phyloP scores from a whole-genome alignment of 2,113 vertebrate species.

The Pipra filicauda region DNA sequence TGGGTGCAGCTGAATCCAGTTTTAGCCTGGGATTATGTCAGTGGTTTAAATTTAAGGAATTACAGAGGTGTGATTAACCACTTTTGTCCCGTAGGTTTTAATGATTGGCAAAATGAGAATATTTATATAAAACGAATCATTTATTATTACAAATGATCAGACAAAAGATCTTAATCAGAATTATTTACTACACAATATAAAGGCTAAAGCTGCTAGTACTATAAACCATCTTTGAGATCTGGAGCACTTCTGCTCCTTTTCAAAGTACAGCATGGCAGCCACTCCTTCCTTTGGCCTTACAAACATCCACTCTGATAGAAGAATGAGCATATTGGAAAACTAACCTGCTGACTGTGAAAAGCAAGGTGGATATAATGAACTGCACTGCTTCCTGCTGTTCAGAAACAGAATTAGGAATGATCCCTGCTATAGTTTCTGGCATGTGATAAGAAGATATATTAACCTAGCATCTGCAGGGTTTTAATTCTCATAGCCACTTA shows the following conservation, averaged over 20 bases:
- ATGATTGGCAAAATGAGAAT: too few relatives aligned
- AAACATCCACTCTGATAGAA: not conserved
- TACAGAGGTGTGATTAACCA: too few relatives aligned
- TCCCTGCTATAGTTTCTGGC: not conserved
- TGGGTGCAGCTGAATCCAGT: too few relatives aligned
- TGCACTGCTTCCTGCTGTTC: not conserved
- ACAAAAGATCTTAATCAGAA: too few relatives aligned
- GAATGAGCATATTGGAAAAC: not conserved
- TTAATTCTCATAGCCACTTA: not conserved
- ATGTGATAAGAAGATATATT: not conserved
- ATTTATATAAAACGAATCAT: too few relatives aligned
- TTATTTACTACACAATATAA: too few relatives aligned
- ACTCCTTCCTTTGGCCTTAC: not conserved
- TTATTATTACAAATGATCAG: too few relatives aligned
- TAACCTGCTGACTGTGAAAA: constrained; percentile 2
- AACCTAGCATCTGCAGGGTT: not conserved
- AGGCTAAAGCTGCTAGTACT: too few relatives aligned
- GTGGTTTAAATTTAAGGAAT: too few relatives aligned
- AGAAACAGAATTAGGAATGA: not conserved
- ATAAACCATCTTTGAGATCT: not conserved
- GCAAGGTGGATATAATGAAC: not conserved
- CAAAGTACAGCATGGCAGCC: not conserved
- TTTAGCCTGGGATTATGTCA: too few relatives aligned
- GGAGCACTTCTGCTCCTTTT: not conserved
- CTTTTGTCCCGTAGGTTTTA: too few relatives aligned